Conservation (phyloP, 2,888 invertebrate species). For the Tetragnatha montana region DNA sequence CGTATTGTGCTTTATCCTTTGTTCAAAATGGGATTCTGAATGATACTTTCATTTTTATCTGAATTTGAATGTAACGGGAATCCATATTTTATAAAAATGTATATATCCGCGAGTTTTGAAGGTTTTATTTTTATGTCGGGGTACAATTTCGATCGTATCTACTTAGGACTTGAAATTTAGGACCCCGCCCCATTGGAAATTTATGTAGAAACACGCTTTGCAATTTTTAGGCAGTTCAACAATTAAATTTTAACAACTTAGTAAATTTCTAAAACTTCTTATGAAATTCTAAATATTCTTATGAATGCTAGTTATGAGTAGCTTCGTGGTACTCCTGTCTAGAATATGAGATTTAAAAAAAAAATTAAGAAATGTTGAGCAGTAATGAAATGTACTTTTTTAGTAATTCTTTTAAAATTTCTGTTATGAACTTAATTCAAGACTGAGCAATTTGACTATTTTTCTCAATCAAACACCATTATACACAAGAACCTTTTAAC, state of each 20-base stretch:
- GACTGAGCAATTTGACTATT: not conserved
- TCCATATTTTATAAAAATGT: not conserved
- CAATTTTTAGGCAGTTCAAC: too few relatives aligned
- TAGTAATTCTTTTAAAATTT: not conserved
- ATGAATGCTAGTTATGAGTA: not conserved
- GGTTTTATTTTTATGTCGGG: too few relatives aligned
- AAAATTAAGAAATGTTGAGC: not conserved
- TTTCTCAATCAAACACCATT: not conserved
- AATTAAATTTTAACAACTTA: too few relatives aligned
- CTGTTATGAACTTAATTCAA: not conserved
- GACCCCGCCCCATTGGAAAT: too few relatives aligned
- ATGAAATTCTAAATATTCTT: not conserved
- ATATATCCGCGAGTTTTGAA: too few relatives aligned
- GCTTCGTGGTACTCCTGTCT: not conserved
- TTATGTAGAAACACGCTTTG: too few relatives aligned
- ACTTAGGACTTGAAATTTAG: too few relatives aligned
- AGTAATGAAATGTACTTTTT: not conserved
- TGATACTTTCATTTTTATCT: too few relatives aligned
- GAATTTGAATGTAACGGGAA: not conserved
- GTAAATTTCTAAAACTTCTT: not conserved
- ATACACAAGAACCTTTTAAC: too few relatives aligned
- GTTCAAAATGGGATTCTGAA: not conserved
- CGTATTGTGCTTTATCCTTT: not conserved
- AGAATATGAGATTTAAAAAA: not conserved
- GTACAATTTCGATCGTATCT: too few relatives aligned